These are phyloP conservation scores for Pyrocoelia pectoralis DNA, from an alignment of 2,888 invertebrate species.

Conservation along the genomic window DNA sequence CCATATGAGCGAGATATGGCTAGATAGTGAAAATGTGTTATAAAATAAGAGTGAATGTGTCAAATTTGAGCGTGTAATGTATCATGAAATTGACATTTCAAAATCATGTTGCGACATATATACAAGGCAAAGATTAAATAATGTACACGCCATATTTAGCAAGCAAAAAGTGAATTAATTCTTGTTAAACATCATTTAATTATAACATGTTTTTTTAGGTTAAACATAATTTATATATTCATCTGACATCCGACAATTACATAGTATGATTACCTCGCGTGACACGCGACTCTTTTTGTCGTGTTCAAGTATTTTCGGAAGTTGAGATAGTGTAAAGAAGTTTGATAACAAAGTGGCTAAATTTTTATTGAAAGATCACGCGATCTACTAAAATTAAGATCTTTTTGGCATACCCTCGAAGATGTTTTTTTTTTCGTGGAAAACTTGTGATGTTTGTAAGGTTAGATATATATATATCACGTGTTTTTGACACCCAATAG, in stretches of 20 bases:
- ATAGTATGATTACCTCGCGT: constrained; percentile 14
- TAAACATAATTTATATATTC: neutral
- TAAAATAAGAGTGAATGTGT: no score
- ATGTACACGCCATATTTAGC: no score
- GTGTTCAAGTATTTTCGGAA: constrained; percentile 16
- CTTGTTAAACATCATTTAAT: neutral
- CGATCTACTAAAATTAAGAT: neutral
- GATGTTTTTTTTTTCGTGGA: no score
- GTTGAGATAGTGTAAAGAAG: constrained; percentile 17
- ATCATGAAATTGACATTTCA: no score
- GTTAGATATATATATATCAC: constrained; percentile 47
- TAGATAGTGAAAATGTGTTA: no score
- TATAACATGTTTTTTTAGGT: neutral
- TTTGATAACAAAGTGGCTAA: constrained; percentile 14
- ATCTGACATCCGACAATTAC: constrained; percentile 12
- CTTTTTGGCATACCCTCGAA: neutral
- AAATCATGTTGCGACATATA: no score
- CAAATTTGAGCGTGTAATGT: no score
- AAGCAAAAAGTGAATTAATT: neutral
- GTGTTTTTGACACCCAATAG: constrained; percentile 54
- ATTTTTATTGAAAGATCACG: constrained; percentile 14
- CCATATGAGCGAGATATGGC: no score
- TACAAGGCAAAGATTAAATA: no score
- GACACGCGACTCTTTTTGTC: constrained; percentile 11
- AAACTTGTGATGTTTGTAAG: constrained; percentile 23